Base-by-base conservation (phyloP, 2,888 invertebrate species). In the Thymelicus acteon region DNA sequence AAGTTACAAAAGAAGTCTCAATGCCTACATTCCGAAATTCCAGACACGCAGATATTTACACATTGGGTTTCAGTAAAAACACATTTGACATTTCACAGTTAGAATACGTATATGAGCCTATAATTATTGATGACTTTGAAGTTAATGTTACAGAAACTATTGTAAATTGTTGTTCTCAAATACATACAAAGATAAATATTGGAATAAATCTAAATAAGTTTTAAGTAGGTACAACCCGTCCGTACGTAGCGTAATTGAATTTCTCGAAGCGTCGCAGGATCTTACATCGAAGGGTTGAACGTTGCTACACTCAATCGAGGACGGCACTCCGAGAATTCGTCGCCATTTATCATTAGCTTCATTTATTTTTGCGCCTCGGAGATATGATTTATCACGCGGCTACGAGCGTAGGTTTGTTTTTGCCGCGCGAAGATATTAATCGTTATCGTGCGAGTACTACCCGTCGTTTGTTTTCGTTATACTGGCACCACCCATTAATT, bases 391-490 rank as follows among this genome's bases (percentile, higher is more conserved):
- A 93, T 93, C 90, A 86, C 89, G 84, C 83, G 89, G 87, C 89
- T 87, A 85, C 80, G 81, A 87, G 80, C 85, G 88, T 90, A 87
- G 90, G 91, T 92, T 90, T 92, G 93, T 93, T 93, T 93, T 93
- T 93, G 90, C 90, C 86, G 84, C 79, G 87, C 88, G 86, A 88
- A 90, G 92, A 93, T 93, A 93, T 93, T 92, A 93, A 93, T 93
- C 92, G 93, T 90, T 88, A 92, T 90, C 90, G 90, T 87, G 88
- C 90, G 91, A 90, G 89, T 88, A 84, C 88, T 88, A 84, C 84
- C 83, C 87, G 89, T 92, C 92, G 92, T 93, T 93, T 93, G 92
- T 93, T 91, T 92, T 93, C 93, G 92, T 93, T 92, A 92, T 86
- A 84, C 82, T 91, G 91, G 89, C 92, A 87, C 84, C 87, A 78